Conservation (phyloP, 2,888 invertebrate species). For the Ectropis crepuscularia region DNA sequence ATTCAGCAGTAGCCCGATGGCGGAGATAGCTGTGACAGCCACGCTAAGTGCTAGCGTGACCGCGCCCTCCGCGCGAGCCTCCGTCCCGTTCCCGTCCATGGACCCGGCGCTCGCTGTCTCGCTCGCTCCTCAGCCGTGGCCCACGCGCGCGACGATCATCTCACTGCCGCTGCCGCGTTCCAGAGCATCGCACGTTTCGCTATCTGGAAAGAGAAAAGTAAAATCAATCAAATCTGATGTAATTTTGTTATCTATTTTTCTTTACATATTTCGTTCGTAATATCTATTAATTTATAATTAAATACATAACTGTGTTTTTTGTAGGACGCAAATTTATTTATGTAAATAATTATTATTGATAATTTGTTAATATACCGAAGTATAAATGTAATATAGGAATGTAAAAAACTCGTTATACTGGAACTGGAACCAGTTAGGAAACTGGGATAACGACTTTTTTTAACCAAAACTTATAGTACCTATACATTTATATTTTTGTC, state of each 20-base stretch:
- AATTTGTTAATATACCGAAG: no score
- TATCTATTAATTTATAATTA: no score
- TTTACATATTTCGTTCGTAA: no score
- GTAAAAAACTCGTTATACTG: no score
- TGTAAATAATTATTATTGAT: no score
- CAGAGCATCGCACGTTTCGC: slow-evolving; percentile 67
- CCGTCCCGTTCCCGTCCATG: slow-evolving; percentile 80
- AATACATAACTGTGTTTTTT: no score
- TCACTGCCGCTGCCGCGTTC: slow-evolving; percentile 77
- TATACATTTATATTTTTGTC: no score
- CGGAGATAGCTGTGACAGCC: slow-evolving; percentile 88
- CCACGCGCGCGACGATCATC: slow-evolving; percentile 63
- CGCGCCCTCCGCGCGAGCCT: slow-evolving; percentile 82
- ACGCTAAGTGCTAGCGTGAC: slow-evolving; percentile 87
- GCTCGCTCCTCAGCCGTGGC: slow-evolving; percentile 46
- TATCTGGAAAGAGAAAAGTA: slow-evolving; percentile 52
- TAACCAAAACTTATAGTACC: background rate
- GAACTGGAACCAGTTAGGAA: no score
- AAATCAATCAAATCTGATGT: background rate
- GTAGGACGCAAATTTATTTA: no score
- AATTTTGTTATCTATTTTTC: background rate
- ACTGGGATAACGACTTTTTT: background rate
- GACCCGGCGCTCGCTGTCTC: slow-evolving; percentile 54
- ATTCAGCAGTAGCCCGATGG: slow-evolving; percentile 89
- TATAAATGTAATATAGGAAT: no score